These are phyloP conservation scores for Rhinichthys klamathensis DNA, from an alignment of 2,113 vertebrate genomes.

Conservation along the genomic window DNA sequence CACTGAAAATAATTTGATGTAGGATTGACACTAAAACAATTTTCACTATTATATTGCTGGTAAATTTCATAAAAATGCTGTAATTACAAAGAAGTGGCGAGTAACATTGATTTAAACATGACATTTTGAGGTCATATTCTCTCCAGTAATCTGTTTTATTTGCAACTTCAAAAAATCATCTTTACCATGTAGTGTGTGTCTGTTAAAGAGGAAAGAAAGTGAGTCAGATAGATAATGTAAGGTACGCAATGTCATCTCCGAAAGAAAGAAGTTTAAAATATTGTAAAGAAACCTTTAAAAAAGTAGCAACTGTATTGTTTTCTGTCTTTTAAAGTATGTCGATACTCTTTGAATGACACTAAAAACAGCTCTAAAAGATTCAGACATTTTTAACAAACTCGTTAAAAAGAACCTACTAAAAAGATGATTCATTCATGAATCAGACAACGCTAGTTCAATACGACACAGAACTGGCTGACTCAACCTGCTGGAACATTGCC, in stretches of 20 bases:
- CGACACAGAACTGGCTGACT: not conserved
- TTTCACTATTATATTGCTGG: too few relatives aligned
- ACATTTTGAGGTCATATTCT: too few relatives aligned
- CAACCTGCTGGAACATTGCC: not conserved
- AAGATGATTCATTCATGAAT: not conserved
- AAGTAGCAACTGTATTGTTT: not conserved
- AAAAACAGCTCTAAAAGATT: not conserved
- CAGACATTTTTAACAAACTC: not conserved
- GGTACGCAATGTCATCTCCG: too few relatives aligned
- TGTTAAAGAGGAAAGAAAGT: not conserved
- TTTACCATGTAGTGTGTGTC: not conserved
- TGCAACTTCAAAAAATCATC: too few relatives aligned
- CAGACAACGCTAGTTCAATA: not conserved
- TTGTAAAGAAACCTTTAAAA: not conserved
- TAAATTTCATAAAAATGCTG: too few relatives aligned
- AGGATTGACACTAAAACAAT: too few relatives aligned
- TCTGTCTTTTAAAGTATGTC: not conserved
- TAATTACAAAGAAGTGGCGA: too few relatives aligned
- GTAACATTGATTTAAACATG: too few relatives aligned
- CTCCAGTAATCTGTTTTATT: too few relatives aligned
- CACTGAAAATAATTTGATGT: too few relatives aligned
- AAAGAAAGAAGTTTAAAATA: not conserved
- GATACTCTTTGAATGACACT: not conserved
- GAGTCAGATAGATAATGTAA: too few relatives aligned
- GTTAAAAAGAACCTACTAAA: too few relatives aligned